Percentiles rank a stretch among this genome's conserved stretches.
Conservation (phyloP, 2,113 vertebrate species). For the Sitta europaea region DNA sequence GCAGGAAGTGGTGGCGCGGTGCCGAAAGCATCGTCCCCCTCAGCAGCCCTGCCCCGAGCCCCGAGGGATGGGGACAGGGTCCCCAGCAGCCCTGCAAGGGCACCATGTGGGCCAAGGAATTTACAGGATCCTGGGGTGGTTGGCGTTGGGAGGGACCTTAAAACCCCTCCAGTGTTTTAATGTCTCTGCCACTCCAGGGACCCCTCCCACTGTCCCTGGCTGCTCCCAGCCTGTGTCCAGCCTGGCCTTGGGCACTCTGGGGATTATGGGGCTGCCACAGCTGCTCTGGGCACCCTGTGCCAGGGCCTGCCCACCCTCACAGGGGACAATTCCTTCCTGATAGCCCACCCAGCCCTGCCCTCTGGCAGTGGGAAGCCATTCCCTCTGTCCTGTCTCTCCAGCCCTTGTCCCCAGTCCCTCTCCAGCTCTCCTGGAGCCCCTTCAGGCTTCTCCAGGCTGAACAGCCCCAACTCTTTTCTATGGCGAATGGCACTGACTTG, state of each 20-base stretch:
- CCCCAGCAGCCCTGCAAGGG: rapidly evolving
- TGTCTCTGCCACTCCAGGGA: not conserved
- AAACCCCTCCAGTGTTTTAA: too few species aligned
- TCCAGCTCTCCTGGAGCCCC: not conserved
- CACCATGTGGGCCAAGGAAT: not conserved
- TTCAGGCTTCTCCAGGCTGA: not conserved
- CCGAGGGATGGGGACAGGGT: rapidly evolving
- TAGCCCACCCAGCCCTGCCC: not conserved
- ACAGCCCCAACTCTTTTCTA: not conserved
- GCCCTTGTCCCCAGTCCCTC: not conserved
- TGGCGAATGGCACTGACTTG: not conserved
- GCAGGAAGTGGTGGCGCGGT: not conserved
- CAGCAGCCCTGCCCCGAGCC: not conserved
- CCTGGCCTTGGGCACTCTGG: not conserved
- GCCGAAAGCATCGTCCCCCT: rapidly evolving
- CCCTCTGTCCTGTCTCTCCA: not conserved
- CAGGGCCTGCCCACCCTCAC: rapidly evolving
- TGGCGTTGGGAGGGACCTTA: not conserved
- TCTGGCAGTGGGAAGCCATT: not conserved
- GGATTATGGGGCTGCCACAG: not conserved
- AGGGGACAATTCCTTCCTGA: not conserved
- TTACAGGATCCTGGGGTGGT: not conserved
- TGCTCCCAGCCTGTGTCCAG: not conserved
- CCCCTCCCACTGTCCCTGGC: rapidly evolving
- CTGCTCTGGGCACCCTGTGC: not conserved